A percentile compares a stretch with the other conserved stretches of the same genome.
These are phyloP conservation scores for Beris chalybata DNA, from an alignment of 2,888 invertebrate genomes.

Conservation along the genomic window DNA sequence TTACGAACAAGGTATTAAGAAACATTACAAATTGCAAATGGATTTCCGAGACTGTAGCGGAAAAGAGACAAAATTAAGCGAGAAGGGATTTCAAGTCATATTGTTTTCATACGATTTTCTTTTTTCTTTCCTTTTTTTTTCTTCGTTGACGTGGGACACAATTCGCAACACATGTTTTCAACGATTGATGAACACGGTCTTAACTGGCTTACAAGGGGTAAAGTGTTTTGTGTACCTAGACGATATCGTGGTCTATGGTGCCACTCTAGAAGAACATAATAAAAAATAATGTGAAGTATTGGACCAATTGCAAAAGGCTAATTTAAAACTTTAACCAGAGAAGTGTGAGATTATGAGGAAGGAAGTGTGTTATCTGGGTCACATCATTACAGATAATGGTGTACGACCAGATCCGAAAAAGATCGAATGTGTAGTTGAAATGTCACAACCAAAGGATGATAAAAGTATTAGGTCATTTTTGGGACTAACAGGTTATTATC, in stretches of 20 bases:
- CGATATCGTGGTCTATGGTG: slow-evolving; percentile 36
- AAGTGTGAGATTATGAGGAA: slow-evolving; percentile 41
- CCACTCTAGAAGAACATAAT: slow-evolving; percentile 43
- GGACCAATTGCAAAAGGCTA: slow-evolving; percentile 16
- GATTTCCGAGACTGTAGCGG: too few species aligned
- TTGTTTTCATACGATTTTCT: too few species aligned
- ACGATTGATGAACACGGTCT: slow-evolving; percentile 49
- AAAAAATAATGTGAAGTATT: slow-evolving; percentile 2
- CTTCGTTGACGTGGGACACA: too few species aligned
- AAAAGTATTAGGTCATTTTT: background rate
- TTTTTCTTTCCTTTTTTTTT: too few species aligned
- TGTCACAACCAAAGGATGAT: background rate
- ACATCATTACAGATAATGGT: slow-evolving; percentile 29
- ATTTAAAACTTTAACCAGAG: slow-evolving; percentile 37
- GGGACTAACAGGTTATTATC: background rate
- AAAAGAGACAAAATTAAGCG: too few species aligned
- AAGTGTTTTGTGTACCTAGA: slow-evolving; percentile 34
- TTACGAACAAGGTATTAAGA: too few species aligned
- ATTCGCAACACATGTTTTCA: too few species aligned
- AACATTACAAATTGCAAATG: too few species aligned
- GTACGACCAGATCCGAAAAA: slow-evolving; percentile 20
- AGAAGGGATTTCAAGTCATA: too few species aligned
- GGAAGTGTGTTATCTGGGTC: slow-evolving; percentile 32
- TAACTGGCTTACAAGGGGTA: slow-evolving; percentile 48
- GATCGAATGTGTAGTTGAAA: slow-evolving; percentile 11